Conservation (phyloP, 1,140 invertebrate genomes). For the Pinna nobilis region DNA sequence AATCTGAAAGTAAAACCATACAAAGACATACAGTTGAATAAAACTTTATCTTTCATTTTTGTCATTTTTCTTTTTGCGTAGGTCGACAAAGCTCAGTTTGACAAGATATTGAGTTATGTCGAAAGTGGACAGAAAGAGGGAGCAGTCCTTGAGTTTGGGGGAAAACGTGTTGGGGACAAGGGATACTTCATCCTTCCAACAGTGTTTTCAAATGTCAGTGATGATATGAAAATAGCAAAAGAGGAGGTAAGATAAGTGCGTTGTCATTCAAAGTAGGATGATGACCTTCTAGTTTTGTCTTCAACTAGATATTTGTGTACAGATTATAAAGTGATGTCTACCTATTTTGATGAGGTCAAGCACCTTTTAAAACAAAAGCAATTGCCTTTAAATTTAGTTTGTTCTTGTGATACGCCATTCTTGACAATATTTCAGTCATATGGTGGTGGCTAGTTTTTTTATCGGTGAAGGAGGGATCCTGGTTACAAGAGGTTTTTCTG, state of each 20-base stretch:
- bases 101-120: conserved; percentile 87
- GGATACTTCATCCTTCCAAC: conserved; percentile 97
- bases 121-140: conserved; percentile 89
- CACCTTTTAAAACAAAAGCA: background rate
- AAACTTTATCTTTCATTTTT: background rate
- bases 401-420: too few relatives aligned
- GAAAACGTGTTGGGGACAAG: conserved; percentile 80
- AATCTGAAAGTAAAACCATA: background rate
- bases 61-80: conserved; percentile 22
- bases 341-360: background rate
- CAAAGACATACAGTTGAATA: background rate
- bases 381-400: background rate
- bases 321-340: background rate
- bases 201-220: conserved; percentile 94
- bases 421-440: too few relatives aligned
- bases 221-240: conserved; percentile 93
- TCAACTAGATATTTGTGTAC: background rate
- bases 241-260: conserved; percentile 82
- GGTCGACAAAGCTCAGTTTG: conserved; percentile 89
- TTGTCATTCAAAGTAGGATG: background rate
- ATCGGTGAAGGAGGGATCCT: background rate
- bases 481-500: too few relatives aligned
- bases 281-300: background rate
- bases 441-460: too few relatives aligned
- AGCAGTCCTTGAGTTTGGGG: conserved; percentile 90